Conservation (phyloP, 2,797 vertebrate species). For the Mus caroli region DNA sequence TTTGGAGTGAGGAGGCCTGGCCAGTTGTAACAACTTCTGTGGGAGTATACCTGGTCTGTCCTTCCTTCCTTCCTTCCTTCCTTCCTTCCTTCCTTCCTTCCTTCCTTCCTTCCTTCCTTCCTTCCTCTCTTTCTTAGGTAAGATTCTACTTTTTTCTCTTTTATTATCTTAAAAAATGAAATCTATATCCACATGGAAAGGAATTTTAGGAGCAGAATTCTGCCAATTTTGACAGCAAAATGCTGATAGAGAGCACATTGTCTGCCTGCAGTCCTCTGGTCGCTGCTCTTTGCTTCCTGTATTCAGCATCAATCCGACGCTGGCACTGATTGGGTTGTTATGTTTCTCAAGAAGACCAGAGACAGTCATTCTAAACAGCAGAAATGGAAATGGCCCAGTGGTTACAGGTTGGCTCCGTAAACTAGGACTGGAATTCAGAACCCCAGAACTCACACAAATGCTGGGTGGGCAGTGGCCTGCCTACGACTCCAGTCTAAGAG, state of each 20-base stretch:
- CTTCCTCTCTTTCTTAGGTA: not conserved
- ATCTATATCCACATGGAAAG: not conserved
- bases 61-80: not conserved
- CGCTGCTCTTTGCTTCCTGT: not conserved
- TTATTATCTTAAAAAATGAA: conserved; percentile 36
- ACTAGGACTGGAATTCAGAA: not conserved
- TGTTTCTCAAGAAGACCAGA: not conserved
- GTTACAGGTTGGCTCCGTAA: not conserved
- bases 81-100: no score
- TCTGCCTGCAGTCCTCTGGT: not conserved
- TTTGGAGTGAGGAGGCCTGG: not conserved
- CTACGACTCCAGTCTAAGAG: not conserved
- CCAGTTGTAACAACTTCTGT: not conserved
- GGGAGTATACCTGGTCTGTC: not conserved
- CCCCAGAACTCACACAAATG: not conserved
- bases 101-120: no score
- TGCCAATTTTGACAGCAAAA: not conserved
- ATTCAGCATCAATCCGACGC: not conserved
- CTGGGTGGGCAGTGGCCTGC: not conserved
- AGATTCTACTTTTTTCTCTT: not conserved
- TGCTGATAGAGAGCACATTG: not conserved
- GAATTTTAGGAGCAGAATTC: conserved; percentile 30
- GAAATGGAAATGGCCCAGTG: not conserved
- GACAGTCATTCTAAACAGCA: not conserved
- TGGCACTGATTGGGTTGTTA: not conserved